A percentile compares a stretch with the other conserved stretches of the same genome.
phyloP scores from a whole-genome alignment of 2,888 invertebrate species.

The Himalopsyche kuldschensis region DNA sequence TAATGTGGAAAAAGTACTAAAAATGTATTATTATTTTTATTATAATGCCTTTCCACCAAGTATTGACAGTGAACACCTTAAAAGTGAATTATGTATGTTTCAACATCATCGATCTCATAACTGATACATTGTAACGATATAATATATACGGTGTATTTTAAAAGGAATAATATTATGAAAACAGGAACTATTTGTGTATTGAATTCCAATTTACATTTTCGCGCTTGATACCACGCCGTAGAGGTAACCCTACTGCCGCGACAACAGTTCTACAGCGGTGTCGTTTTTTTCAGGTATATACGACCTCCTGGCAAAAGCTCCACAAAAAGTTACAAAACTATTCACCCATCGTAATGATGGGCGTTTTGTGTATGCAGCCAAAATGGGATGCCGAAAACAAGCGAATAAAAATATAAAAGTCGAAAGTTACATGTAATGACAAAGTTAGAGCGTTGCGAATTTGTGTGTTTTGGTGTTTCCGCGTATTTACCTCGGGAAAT shows the following conservation, averaged over 20 bases:
- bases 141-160: too few relatives aligned
- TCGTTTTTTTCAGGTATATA: not conserved
- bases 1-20: too few relatives aligned
- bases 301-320: not conserved
- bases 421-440: constrained; percentile 25
- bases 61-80: too few relatives aligned
- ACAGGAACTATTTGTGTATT: too few relatives aligned
- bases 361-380: constrained; percentile 18
- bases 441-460: constrained; percentile 19
- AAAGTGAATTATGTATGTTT: too few relatives aligned
- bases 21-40: too few relatives aligned
- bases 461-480: constrained; percentile 25
- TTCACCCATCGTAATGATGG: not conserved
- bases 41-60: too few relatives aligned
- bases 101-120: too few relatives aligned
- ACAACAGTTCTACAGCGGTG: not conserved
- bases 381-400: constrained; percentile 23
- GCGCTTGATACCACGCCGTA: not conserved
- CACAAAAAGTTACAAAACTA: not conserved
- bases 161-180: too few relatives aligned
- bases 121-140: too few relatives aligned
- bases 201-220: too few relatives aligned
- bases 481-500: constrained; percentile 20
- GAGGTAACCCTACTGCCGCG: not conserved
- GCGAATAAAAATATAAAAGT: constrained; percentile 31